These are phyloP conservation scores for Ennomos quercinarius DNA, from an alignment of 2,888 invertebrate genomes.

Conservation along the genomic window DNA sequence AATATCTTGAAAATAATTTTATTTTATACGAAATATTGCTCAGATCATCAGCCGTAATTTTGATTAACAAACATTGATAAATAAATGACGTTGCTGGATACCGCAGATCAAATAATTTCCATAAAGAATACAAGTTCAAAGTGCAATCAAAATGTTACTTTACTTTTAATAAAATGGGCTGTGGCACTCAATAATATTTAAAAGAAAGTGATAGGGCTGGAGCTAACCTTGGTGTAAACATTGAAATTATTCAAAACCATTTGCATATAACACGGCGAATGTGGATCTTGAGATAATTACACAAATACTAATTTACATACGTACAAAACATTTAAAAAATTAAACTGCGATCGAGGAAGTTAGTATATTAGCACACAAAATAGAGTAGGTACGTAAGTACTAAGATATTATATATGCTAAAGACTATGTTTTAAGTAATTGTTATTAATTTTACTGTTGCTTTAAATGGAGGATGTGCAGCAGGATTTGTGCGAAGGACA, in stretches of 20 bases:
- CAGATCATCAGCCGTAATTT: too few species aligned
- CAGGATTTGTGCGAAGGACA: slow-evolving; percentile 5
- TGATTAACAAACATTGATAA: too few species aligned
- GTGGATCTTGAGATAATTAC: slow-evolving; percentile 33
- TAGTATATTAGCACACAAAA: background rate
- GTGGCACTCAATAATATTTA: background rate
- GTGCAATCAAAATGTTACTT: too few species aligned
- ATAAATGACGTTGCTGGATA: too few species aligned
- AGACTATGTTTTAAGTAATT: background rate
- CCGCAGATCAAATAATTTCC: too few species aligned
- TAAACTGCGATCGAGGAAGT: slow-evolving; percentile 6
- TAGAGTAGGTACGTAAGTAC: background rate
- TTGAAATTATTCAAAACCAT: slow-evolving; percentile 38
- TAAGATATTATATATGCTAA: too few species aligned
- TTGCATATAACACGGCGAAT: slow-evolving; percentile 34
- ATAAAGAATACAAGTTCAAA: too few species aligned
- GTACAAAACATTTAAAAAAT: slow-evolving; percentile 33
- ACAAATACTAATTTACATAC: slow-evolving; percentile 28
- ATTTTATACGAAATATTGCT: too few species aligned
- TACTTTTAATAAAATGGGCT: too few species aligned
- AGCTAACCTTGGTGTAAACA: slow-evolving; percentile 34
- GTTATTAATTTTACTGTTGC: background rate
- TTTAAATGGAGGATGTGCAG: slow-evolving; percentile 10
- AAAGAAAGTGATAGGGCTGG: slow-evolving; percentile 1
- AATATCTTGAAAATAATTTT: too few species aligned